Percentiles rank a stretch among this genome's conserved stretches.
phyloP scores from a whole-genome alignment of 2,888 invertebrate genomes.

The Pristionchus fissidentatus region DNA sequence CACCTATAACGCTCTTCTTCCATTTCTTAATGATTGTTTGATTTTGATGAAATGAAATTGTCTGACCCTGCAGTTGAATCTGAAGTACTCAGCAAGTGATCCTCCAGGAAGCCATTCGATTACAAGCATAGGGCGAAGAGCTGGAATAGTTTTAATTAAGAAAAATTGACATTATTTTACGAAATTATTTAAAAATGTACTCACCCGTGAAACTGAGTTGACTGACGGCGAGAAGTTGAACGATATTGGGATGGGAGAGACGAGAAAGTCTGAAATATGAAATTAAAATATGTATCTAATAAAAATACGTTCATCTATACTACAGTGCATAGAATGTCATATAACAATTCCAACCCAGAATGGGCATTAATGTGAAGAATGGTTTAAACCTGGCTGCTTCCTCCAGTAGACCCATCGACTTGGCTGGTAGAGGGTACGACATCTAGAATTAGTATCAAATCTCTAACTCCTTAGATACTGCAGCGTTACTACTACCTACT shows the following conservation, averaged over 20 bases:
- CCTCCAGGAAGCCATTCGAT: constrained; percentile 74
- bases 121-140: constrained; percentile 73
- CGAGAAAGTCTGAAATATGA: constrained; percentile 1
- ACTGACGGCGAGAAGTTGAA: constrained; percentile 68
- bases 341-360: not conserved
- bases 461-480: too few relatives aligned
- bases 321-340: not conserved
- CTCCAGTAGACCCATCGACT: constrained; percentile 71
- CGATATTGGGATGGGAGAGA: constrained; percentile 70
- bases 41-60: not conserved
- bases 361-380: too few relatives aligned
- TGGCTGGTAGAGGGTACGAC: constrained; percentile 70
- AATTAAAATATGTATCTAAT: not conserved
- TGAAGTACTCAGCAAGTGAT: constrained; percentile 71
- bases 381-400: constrained; percentile 70
- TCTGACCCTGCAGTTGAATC: constrained; percentile 65
- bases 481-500: too few relatives aligned
- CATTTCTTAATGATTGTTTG: not conserved
- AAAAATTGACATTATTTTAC: not conserved
- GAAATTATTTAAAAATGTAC: not conserved
- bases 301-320: not conserved
- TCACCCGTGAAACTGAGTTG: constrained; percentile 67
- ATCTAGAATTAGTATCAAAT: constrained; percentile 67
- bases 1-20: not conserved
- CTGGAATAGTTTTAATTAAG: constrained; percentile 51